A percentile compares a stretch with the other conserved stretches of the same genome.
phyloP scores from a whole-genome alignment of 2,888 invertebrate species.

The Ophonus ardosiacus region DNA sequence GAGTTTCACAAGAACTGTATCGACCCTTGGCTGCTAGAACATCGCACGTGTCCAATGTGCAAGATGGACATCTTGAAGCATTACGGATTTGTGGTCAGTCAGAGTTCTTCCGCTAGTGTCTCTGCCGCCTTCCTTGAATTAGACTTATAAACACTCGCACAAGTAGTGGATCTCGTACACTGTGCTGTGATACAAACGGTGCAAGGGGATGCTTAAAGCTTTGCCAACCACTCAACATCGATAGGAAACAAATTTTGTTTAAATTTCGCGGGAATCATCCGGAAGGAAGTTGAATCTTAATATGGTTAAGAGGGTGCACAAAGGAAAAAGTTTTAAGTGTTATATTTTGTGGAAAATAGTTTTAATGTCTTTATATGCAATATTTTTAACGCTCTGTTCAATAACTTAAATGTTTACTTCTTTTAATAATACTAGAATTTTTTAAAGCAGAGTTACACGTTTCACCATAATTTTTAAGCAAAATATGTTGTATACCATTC shows the following conservation, averaged over 20 bases:
- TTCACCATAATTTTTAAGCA: too few species aligned
- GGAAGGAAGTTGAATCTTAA: neutral
- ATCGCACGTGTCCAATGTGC: conserved; percentile 97
- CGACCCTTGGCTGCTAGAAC: conserved; percentile 96
- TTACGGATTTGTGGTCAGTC: conserved; percentile 91
- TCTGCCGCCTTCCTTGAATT: conserved; percentile 54
- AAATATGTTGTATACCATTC: too few species aligned
- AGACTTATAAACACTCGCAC: conserved; percentile 49
- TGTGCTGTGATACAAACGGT: conserved; percentile 46
- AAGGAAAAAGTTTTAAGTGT: too few species aligned
- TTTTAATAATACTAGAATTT: too few species aligned
- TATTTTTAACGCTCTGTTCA: too few species aligned
- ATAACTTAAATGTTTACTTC: too few species aligned
- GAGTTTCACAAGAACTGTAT: conserved; percentile 97
- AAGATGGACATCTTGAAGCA: conserved; percentile 96
- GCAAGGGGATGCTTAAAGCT: conserved; percentile 3
- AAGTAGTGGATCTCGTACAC: neutral
- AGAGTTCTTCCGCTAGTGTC: conserved; percentile 66
- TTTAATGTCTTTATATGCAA: too few species aligned
- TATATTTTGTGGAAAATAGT: too few species aligned
- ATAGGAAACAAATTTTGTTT: neutral
- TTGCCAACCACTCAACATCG: neutral
- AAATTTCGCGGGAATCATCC: neutral
- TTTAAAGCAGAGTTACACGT: too few species aligned
- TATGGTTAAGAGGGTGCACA: too few species aligned